phyloP scores from a whole-genome alignment of 1,140 invertebrate species.

The Drosophila suzukii region DNA sequence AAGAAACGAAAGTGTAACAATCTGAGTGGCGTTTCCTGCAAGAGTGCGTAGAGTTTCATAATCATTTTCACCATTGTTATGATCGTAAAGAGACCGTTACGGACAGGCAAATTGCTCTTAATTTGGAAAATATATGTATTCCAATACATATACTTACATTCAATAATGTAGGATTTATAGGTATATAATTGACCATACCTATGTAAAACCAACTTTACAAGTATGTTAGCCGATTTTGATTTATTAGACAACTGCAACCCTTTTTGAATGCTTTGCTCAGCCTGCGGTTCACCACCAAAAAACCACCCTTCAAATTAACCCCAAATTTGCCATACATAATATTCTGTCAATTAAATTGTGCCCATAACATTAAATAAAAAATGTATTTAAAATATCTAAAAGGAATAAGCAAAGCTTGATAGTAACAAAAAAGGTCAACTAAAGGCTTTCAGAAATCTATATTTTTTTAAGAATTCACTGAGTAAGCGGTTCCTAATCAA shows the following conservation, averaged over 20 bases:
- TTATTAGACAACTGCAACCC: neutral
- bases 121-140: too few species aligned
- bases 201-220: neutral
- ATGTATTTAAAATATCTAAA: neutral
- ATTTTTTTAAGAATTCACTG: too few species aligned
- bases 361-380: neutral
- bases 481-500: neutral
- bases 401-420: neutral
- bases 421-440: neutral
- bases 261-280: neutral
- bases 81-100: neutral
- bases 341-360: neutral
- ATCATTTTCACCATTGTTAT: slow-evolving; percentile 1
- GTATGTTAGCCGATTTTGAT: neutral
- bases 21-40: slow-evolving; percentile 44
- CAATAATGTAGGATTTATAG: neutral
- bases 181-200: neutral
- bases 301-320: slow-evolving; percentile 7
- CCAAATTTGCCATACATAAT: neutral
- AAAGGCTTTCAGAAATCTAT: too few species aligned
- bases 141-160: too few species aligned
- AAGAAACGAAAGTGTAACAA: slow-evolving; percentile 16
- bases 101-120: neutral
- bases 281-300: slow-evolving; percentile 2
- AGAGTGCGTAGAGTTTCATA: slow-evolving; percentile 31